Conservation (phyloP, 2,888 invertebrate species). For the Chalcis sispes region DNA sequence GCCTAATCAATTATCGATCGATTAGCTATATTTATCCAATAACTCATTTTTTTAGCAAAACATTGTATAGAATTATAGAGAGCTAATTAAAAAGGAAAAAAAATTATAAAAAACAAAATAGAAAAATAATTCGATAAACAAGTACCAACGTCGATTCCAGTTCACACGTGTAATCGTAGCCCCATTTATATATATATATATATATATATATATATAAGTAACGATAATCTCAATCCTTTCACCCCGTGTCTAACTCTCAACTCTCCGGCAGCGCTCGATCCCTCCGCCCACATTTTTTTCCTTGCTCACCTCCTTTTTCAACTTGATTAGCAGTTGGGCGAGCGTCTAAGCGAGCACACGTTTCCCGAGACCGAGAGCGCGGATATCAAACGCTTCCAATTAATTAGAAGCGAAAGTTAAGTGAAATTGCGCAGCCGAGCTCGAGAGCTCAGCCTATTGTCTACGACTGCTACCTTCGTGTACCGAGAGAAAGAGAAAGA, state of each 20-base stretch:
- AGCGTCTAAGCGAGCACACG: not conserved
- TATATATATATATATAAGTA: not conserved
- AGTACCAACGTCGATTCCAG: too few relatives aligned
- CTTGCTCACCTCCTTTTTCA: slow-evolving; percentile 24
- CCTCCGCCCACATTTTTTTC: slow-evolving; percentile 1
- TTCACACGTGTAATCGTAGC: too few relatives aligned
- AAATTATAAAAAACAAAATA: not conserved
- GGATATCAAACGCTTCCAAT: slow-evolving; percentile 59
- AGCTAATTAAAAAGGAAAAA: too few relatives aligned
- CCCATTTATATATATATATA: too few relatives aligned
- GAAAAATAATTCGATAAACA: too few relatives aligned
- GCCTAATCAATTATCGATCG: too few relatives aligned
- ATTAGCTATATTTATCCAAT: too few relatives aligned
- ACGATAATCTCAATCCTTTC: slow-evolving; percentile 44
- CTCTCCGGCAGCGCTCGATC: not conserved
- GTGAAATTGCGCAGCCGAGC: slow-evolving; percentile 62
- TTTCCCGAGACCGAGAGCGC: slow-evolving; percentile 29
- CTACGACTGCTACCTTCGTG: too few relatives aligned
- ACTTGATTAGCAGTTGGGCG: slow-evolving; percentile 44
- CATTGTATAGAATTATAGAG: too few relatives aligned
- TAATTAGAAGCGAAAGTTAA: slow-evolving; percentile 68
- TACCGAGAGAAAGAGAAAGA: too few relatives aligned
- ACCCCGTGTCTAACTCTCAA: slow-evolving; percentile 12
- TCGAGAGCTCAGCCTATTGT: slow-evolving; percentile 32
- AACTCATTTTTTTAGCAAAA: too few relatives aligned